Evolutionary conservation across 1,140 invertebrate genomes (phyloP), one percentile per base, ranked within the genome.

Genomic region (Diplogasteroides magnus): DNA sequence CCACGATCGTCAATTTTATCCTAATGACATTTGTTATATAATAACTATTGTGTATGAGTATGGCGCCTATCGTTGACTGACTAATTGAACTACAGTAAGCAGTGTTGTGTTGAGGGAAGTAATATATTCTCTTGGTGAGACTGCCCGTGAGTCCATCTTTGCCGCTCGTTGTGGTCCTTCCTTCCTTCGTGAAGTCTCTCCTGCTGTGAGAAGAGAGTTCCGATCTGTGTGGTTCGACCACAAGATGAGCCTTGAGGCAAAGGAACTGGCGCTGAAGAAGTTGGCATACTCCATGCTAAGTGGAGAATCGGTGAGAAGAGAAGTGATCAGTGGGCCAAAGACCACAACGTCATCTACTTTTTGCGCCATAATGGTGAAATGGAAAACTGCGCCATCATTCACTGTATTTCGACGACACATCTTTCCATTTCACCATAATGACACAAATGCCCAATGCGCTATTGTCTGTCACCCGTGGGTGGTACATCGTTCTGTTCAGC

Each of bases 121-220:
- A 19, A 68, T 77, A 13, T 69, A 74, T 31, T 63, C 72, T 13
- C 61, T 78, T 14, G 76, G 77, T 23, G 73, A 79, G n/a, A 73
- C 76, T 2, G 73, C 74, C 19, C 69, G 77, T 15, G 64, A 68
- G 48, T 73, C 73, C 37, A 64, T 77, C 32, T 80, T 80, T 69
- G 73, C 81, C 25, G 78, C 80, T 57, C 74, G 76, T 31, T 80
- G 78, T 65, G 78, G 78, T 23, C 78, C 78, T 27, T 71, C 74
- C 2, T 80, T 80, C 65, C 66, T 80, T 31, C 74, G 74, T 14
- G 74, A 78, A 26, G 68, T 74, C 19, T 81, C 75, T 3, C 57
- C 68, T 27, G 70, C 77, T 15, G 67, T 81, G 23, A 67, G 77
- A 60, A 66, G 70, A 32, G 69, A 83, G 61, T 82, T 80, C 72